Percentiles rank a stretch among this genome's conserved stretches.
phyloP scores from a whole-genome alignment of 2,888 invertebrate species.

The Agrypnus murinus region DNA sequence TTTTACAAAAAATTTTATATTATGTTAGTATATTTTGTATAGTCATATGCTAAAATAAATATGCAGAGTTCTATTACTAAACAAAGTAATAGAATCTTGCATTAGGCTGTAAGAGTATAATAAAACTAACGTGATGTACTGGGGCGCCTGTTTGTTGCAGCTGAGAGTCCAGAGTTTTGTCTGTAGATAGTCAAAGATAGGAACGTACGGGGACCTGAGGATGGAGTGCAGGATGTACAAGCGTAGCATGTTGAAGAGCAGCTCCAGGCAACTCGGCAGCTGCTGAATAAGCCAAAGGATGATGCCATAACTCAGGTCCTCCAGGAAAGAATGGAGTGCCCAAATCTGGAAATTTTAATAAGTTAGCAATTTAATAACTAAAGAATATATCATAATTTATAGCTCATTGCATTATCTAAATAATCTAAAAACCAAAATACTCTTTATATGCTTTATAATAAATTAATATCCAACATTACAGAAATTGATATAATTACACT shows the following conservation, averaged over 20 bases:
- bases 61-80: conserved; percentile 10
- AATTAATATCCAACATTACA: too few relatives aligned
- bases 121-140: conserved; percentile 74
- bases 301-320: conserved; percentile 95
- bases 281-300: conserved; percentile 87
- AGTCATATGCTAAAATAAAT: not conserved
- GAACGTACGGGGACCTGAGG: conserved; percentile 98
- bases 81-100: conserved; percentile 8
- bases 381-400: too few relatives aligned
- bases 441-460: too few relatives aligned
- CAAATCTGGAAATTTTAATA: conserved; percentile 82
- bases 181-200: conserved; percentile 97
- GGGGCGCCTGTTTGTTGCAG: conserved; percentile 73
- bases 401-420: too few relatives aligned
- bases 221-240: conserved; percentile 97
- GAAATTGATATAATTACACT: too few relatives aligned
- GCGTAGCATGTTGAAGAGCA: conserved; percentile 88
- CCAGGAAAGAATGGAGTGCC: conserved; percentile 97
- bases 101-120: conserved; percentile 41
- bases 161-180: conserved; percentile 80
- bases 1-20: conserved; percentile 7
- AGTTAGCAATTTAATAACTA: conserved; percentile 16
- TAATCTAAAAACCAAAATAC: too few relatives aligned
- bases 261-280: conserved; percentile 88
- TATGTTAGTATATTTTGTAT: conserved; percentile 5